These are phyloP conservation scores for Drosophila auraria DNA, from an alignment of 1,140 invertebrate genomes.

Conservation along the genomic window DNA sequence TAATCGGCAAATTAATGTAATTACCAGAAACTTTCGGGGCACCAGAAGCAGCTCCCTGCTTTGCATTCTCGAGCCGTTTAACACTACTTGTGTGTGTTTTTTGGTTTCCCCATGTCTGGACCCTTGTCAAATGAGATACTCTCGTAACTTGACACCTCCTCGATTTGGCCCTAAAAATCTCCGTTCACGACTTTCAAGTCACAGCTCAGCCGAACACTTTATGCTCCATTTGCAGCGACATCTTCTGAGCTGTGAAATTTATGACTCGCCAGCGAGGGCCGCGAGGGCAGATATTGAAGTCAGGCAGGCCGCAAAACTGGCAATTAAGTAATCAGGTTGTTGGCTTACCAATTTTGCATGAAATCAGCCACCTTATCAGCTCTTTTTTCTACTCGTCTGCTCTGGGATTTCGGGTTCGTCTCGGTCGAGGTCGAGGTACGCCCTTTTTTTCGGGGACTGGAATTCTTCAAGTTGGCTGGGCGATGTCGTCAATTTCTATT, in stretches of 20 bases:
- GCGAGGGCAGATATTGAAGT: constrained; percentile 13
- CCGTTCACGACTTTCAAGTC: constrained; percentile 37
- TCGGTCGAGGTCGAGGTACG: not conserved
- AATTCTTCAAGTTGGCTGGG: constrained; percentile 44
- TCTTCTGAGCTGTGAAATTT: constrained; percentile 67
- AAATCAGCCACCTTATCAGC: constrained; percentile 73
- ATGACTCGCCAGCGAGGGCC: constrained; percentile 18
- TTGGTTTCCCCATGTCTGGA: constrained; percentile 15
- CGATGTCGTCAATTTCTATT: constrained; percentile 79
- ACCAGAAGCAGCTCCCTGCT: not conserved
- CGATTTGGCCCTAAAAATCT: constrained; percentile 21
- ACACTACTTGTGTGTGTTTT: constrained; percentile 27
- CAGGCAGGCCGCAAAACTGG: constrained; percentile 33
- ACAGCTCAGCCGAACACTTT: constrained; percentile 43
- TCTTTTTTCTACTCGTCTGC: constrained; percentile 62
- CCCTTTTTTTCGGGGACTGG: constrained; percentile 15
- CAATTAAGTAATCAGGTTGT: constrained; percentile 83
- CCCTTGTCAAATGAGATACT: constrained; percentile 46
- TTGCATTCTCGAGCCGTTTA: not conserved
- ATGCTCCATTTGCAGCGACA: constrained; percentile 60
- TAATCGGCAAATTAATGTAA: constrained; percentile 15
- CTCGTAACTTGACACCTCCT: constrained; percentile 15
- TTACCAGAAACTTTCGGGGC: not conserved
- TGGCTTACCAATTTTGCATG: constrained; percentile 83
- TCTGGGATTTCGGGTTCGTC: constrained; percentile 18